Evolutionary conservation across 2,888 invertebrate species (phyloP), one percentile per base, ranked within the genome.

Genomic region (Thera britannica): DNA sequence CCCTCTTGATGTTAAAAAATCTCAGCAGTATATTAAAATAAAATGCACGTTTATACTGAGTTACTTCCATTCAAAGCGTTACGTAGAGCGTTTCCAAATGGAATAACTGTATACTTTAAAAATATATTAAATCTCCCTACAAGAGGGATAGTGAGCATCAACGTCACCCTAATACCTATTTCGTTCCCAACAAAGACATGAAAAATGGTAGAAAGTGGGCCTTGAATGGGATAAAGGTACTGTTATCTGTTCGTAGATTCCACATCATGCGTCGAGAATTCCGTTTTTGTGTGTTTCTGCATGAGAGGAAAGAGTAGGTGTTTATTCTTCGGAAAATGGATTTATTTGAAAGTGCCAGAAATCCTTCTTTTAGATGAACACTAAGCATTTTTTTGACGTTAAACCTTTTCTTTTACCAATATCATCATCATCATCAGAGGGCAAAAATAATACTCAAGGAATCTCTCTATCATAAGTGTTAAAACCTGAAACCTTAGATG

Each of bases 161-260:
- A 79, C 80, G 84, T 82, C 87, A 84, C 90, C 88, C 89, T 88
- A 84, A 88, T 87, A 85, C 87, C 86, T 88, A 87, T 83, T 84
- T 82, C 83, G 79, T 73, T 77, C 79, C 81, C 87, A 88, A 92
- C 92, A 90, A 92, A 90, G 90, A 82, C 88, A 85, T 92, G 91
- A 92, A 90, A 92, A 92, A 92, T 92, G 90, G 90, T 86, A 83
- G 84, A 81, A 81, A 83, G 84, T 84, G 85, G 85, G 83, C 83
- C 88, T 83, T 88, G 87, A 90, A 91, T 87, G 82, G 90, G 89
- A 91, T 90, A 83, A 88, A 89, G 86, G 89, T 87, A 85, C 82
- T 83, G 86, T 90, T 90, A 90, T 90, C 90, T 90, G 84, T 82
- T 82, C 77, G 81, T 79, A 83, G 83, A 85, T 87, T 86, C 85